Conservation (phyloP, 2,888 invertebrate species). For the Encarsia formosa region DNA sequence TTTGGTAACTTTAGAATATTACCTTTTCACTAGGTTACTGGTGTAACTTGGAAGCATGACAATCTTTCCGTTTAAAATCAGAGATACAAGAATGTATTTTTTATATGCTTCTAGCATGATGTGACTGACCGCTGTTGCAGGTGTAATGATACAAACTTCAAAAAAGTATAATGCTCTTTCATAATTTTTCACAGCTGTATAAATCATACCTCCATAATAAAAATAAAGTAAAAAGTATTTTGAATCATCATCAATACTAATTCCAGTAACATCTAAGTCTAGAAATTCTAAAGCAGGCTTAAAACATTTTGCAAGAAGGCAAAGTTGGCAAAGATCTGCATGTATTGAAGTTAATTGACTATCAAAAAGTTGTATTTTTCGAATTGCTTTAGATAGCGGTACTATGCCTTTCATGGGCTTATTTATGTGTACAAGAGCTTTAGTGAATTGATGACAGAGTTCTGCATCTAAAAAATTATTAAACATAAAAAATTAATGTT, state of each 20-base stretch:
- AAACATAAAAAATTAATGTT: slow-evolving; percentile 4
- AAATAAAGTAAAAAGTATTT: slow-evolving; percentile 91
- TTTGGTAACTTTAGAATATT: slow-evolving; percentile 3
- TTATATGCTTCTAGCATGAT: slow-evolving; percentile 98
- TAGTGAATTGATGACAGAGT: slow-evolving; percentile 79
- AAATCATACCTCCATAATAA: slow-evolving; percentile 98
- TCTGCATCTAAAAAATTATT: slow-evolving; percentile 93
- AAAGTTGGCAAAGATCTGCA: slow-evolving; percentile 88
- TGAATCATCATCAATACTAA: slow-evolving; percentile 83
- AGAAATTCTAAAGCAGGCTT: slow-evolving; percentile 86
- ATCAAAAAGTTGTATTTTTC: slow-evolving; percentile 81
- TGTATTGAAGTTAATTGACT: slow-evolving; percentile 92
- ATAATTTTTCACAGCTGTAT: slow-evolving; percentile 87
- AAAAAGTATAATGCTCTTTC: slow-evolving; percentile 91
- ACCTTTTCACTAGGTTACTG: slow-evolving; percentile 74
- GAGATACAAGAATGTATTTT: slow-evolving; percentile 88
- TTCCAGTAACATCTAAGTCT: slow-evolving; percentile 86
- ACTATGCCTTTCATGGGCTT: slow-evolving; percentile 80
- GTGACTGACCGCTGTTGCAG: slow-evolving; percentile 89
- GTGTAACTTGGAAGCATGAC: slow-evolving; percentile 82
- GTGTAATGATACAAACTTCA: slow-evolving; percentile 94
- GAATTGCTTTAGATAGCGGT: slow-evolving; percentile 76
- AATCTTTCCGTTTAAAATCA: slow-evolving; percentile 89
- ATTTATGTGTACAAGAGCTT: slow-evolving; percentile 71
- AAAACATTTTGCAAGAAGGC: slow-evolving; percentile 85